Base-by-base conservation (phyloP, 2,888 invertebrate genomes). In the Elgonia sp. region DNA sequence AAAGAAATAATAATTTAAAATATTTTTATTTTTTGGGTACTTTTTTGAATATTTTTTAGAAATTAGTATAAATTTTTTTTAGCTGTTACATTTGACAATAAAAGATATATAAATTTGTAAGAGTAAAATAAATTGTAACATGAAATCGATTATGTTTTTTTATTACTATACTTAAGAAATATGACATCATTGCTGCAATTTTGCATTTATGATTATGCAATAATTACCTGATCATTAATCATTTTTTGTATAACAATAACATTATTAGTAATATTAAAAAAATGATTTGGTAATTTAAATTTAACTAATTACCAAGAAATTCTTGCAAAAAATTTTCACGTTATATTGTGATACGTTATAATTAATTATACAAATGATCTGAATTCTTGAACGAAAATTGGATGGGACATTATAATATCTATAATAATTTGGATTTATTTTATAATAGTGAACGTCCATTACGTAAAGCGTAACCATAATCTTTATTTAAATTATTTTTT, bases 401-500 rank as follows among this genome's bases (percentile, higher is more conserved):
- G 46, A 29, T 42, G 14, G 39, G 57, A 57, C 10, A 75, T 67
- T 63, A n/a, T n/a, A 73, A 53, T 62, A 55, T 82, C 65, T 5
- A 29, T 39, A 86, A 79, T 73, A 72, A 83, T 73, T 82, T 72
- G 42, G 18, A 57, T 57, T 57, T 39, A 81, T 81, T 76, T 81
- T 81, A 86, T 86, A 86, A 85, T 80, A 60, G 75, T 39, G 21
- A 65, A 53, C 62, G 72, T 69, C 10, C 16, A 37, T 86, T 86
- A 82, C 82, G 60, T 82, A 82, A 86, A 65, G 0, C 29, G 4
- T 29, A 77, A 63, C 12, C 77, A 67, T 82, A 86, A 82, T 79
- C 65, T 73, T 65, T 72, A 82, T 82, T 77, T 69, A 82, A 83
- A 83, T 76, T 73, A 73, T 75, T 81, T 83, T 87, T 87, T 73